A percentile compares a stretch with the other conserved stretches of the same genome.
Conservation (phyloP, 2,888 invertebrate species). For the Julus scanicus region DNA sequence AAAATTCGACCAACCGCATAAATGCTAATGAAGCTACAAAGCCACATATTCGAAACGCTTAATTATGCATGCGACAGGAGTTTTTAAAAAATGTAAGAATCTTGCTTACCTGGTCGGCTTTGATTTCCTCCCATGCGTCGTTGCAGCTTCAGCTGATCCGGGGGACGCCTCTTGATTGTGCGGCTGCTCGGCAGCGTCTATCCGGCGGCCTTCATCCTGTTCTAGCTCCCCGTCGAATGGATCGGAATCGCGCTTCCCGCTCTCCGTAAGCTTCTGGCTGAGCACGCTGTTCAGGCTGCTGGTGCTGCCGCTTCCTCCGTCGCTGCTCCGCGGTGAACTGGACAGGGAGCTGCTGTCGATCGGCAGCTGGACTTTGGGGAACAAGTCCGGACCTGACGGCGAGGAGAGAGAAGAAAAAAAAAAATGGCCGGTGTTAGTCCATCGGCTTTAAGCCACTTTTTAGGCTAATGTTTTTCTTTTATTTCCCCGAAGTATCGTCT, state of each 20-base stretch:
- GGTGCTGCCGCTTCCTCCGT: not conserved
- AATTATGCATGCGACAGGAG: too few species aligned
- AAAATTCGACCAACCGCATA: too few species aligned
- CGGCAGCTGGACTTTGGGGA: not conserved
- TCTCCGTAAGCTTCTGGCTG: not conserved
- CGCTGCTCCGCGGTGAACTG: not conserved
- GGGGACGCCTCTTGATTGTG: not conserved
- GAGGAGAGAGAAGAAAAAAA: not conserved
- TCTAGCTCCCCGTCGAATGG: slow-evolving; percentile 5
- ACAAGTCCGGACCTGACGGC: not conserved
- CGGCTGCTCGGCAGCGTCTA: not conserved
- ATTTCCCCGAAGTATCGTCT: not conserved
- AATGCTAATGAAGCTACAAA: too few species aligned
- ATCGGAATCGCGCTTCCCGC: not conserved
- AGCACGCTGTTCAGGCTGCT: not conserved
- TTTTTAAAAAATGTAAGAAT: too few species aligned
- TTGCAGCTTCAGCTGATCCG: too few species aligned
- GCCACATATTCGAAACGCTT: too few species aligned
- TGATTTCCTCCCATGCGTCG: not conserved
- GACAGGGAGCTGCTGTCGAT: not conserved
- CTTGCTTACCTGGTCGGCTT: not conserved
- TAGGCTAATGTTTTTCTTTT: not conserved
- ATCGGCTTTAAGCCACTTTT: not conserved
- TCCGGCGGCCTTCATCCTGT: not conserved
- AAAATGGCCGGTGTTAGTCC: not conserved